Base-by-base conservation (phyloP, 2,797 vertebrate species). In the Crypturellus tataupa region DNA sequence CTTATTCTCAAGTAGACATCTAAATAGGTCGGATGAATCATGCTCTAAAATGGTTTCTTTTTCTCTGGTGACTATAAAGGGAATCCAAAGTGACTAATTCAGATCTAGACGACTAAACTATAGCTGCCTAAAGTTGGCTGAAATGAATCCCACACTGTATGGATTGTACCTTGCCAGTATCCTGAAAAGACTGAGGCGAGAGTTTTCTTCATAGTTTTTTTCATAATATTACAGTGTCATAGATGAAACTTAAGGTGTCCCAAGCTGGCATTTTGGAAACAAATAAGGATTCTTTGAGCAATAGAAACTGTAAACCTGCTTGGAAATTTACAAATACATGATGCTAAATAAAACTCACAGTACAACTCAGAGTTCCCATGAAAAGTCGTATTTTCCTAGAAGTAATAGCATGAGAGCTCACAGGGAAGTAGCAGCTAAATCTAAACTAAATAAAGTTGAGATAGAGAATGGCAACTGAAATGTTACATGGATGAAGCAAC, bases 1-100 rank as follows among this genome's bases (percentile, higher is more conserved):
- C 64, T 88, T 90, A 62, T 84, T 93, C 92, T 85, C 86, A 77
- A 90, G 70, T 17, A 93, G 86, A 17, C 90, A 93, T 81, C 73
- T 95, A 90, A 91, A 88, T 96, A 96, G 90, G 90, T 93, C 93
- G 94, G 70, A 90, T 96, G 93, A 95, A 76, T 96, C 92, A 96
- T 79, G 10, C n/a, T 93, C 29, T 79, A n/a, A 69, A 89, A 94
- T 35, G 46, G 46, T 51, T 59, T 90, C 91, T 29, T 91, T 94
- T 72, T 95, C 70, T 96, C 47, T 88, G 63, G 21, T 72, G 33
- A 63, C 55, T 93, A 76, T 79, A 96, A 94, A 88, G 75, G 59
- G 86, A 94, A 84, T 17, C 37, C 31, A 71, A 93, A 90, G 63
- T 95, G 85, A 94, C 86, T 95, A 96, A 93, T 86, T 90, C 73